phyloP scores from a whole-genome alignment of 2,113 vertebrate species.

The Pachyramphus minor region DNA sequence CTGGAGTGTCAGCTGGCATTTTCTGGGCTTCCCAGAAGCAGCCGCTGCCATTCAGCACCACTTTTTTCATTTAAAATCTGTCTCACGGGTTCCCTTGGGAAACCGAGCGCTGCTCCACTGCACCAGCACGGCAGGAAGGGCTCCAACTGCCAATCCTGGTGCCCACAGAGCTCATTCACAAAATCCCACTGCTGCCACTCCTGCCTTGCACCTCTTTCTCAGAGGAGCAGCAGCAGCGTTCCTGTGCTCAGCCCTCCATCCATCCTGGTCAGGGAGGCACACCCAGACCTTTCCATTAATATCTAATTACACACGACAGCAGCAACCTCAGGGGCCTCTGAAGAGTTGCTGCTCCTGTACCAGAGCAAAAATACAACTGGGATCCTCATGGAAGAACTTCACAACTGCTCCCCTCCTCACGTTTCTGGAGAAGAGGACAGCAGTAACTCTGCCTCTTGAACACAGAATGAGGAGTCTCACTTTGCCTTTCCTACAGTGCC shows the following conservation, averaged over 20 bases:
- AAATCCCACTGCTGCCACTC: neutral
- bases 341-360: neutral
- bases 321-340: neutral
- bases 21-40: neutral
- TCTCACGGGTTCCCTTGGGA: neutral
- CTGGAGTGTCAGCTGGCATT: neutral
- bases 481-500: neutral
- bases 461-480: neutral
- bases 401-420: neutral
- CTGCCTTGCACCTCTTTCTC: neutral
- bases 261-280: neutral
- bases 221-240: neutral
- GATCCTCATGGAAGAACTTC: neutral
- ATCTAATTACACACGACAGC: neutral
- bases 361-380: neutral
- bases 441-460: neutral
- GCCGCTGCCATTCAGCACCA: neutral
- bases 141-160: neutral
- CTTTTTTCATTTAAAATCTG: neutral
- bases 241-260: neutral
- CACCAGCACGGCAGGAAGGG: accelerated
- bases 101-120: neutral
- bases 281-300: neutral
- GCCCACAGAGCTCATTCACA: neutral
- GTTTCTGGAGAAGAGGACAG: neutral